Evolutionary conservation across 1,140 invertebrate genomes (phyloP), one percentile per base, ranked within the genome.

Genomic region (Aphidius gifuensis): DNA sequence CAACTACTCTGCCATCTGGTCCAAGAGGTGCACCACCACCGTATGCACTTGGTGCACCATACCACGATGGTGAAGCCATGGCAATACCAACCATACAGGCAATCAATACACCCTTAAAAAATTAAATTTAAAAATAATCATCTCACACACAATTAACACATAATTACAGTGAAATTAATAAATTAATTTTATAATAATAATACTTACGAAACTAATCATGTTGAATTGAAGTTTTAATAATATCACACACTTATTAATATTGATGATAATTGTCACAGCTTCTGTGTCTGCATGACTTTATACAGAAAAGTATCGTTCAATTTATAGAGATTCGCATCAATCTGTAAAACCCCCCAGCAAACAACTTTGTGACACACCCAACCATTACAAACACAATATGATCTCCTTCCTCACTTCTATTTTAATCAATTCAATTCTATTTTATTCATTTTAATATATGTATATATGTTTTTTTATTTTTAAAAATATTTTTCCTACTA

Each of bases 1-100:
- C 86, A 3, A 85, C 73, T 23, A 85, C 85, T 5, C 85, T 79
- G 9, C 84, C 85, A 45, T 83, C 83, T 5, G 83, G 77, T 11
- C 82, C 83, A 9, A 83, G 63, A 4, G 83, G 80, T 16, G 83
- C 81, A 32, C 23, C 23, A 32, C 23, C 23, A 40, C 39, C 39
- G 39, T 43, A 40, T 9, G 57, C 44, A 21, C 44, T 45, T 55
- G 38, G 53, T 55, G 53, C 21, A 40, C 38, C 38, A 55, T 40
- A 23, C 5, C 75, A 80, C 48, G 80, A 77, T 0, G 80, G 78
- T 21, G 68, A 56, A 5, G 65, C 73, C 43, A 70, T 48, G 1
- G 68, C 68, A 32, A 64, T 69, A 50, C 69, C 66, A 7, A 65
- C 44, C n/a, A 74, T 50, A 5, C 68, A 53, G 38, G 16, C 56